Conservation (phyloP, 2,888 invertebrate genomes). For the Microctonus aethiopoides region DNA sequence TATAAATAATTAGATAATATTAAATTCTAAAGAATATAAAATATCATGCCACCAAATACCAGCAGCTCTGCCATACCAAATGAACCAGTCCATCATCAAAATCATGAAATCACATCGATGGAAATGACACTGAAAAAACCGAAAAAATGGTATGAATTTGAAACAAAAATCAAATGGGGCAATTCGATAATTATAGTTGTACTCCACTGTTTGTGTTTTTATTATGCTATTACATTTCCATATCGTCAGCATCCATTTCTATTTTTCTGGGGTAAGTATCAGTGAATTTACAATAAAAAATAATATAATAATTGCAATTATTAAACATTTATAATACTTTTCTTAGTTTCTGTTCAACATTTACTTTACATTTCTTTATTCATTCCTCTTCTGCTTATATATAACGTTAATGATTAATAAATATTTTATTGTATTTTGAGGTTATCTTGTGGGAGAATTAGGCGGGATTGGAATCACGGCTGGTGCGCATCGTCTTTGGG, state of each 20-base stretch:
- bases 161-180: constrained; percentile 17
- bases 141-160: constrained; percentile 24
- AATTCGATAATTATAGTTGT: background rate
- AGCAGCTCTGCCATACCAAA: background rate
- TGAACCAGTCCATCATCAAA: background rate
- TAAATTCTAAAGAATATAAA: no score
- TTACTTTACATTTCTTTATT: no score
- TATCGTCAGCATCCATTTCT: constrained; percentile 15
- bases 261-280: constrained; percentile 23
- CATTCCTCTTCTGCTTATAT: no score
- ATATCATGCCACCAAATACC: background rate
- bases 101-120: background rate
- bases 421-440: constrained; percentile 62
- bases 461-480: constrained; percentile 95
- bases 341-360: no score
- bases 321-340: background rate
- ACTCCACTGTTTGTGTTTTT: constrained; percentile 7
- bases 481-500: constrained; percentile 96
- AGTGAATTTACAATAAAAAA: background rate
- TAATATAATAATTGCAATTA: background rate
- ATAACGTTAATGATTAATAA: background rate
- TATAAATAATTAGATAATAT: no score
- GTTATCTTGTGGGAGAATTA: constrained; percentile 80
- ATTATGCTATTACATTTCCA: constrained; percentile 17
- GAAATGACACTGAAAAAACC: background rate